Evolutionary conservation across 2,113 vertebrate species (phyloP).

Genomic region (Eurystomus gularis): DNA sequence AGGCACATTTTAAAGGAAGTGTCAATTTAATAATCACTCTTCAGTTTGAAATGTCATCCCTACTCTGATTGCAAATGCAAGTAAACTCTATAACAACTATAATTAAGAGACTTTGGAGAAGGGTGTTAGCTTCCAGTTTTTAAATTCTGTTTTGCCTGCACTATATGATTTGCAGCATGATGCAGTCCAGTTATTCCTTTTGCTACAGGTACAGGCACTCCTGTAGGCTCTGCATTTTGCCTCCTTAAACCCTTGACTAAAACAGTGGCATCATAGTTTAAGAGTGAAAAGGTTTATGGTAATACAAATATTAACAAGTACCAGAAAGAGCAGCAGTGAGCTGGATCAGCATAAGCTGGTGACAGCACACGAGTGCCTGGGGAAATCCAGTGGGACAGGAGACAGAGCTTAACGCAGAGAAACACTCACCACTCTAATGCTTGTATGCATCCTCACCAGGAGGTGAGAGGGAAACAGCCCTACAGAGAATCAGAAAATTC

Average conservation of each 20-base stretch:
- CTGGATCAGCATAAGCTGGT: not conserved
- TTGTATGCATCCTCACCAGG: rapidly evolving
- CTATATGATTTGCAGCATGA: not conserved
- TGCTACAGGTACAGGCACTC: not conserved
- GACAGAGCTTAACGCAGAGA: not conserved
- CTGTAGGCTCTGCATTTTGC: not conserved
- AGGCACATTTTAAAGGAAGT: constrained; percentile 48
- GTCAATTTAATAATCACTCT: constrained; percentile 42
- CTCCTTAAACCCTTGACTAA: not conserved
- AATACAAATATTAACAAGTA: not conserved
- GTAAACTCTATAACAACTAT: constrained; percentile 28
- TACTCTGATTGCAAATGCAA: constrained; percentile 36
- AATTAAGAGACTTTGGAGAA: constrained; percentile 37
- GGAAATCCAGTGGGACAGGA: not conserved
- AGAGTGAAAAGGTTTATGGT: not conserved
- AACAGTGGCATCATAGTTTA: not conserved
- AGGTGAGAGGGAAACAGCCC: not conserved
- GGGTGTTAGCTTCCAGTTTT: not conserved
- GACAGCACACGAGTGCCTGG: not conserved
- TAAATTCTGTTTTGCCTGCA: not conserved
- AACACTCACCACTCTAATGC: not conserved
- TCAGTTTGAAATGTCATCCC: constrained; percentile 47
- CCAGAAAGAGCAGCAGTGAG: not conserved
- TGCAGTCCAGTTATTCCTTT: not conserved
- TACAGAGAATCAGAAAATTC: not conserved